Evolutionary conservation across 2,888 invertebrate species (phyloP), one percentile per base, ranked within the genome.

Genomic region (Xanthorhoe designata): DNA sequence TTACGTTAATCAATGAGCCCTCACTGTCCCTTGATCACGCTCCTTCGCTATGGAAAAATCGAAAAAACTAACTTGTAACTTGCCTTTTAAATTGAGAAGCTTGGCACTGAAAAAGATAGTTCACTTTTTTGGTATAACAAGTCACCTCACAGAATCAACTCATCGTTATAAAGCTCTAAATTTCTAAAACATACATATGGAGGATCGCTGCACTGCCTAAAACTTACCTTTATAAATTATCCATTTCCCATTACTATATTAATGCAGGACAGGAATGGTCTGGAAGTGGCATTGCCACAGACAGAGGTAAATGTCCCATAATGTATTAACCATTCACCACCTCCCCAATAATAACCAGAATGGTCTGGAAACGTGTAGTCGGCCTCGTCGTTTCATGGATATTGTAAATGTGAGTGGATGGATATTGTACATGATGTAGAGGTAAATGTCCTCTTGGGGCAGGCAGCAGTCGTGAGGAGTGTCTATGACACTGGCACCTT

Each of bases 301-400:
- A 17, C 49, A 75, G 61, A 75, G 78, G 78, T 80, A 78, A 80
- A 79, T 60, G 78, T 64, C 77, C 81, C 75, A 72, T 17, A 49
- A 29, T 50, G 65, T 66, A 67, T 71, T 60, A 69, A 60, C 60
- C 64, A 69, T 70, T 49, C 55, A 18, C 45, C 62, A 35, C 73
- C 57, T 71, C 55, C 29, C 49, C 64, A 35, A 72, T 61, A 72
- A 73, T 65, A 62, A 56, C 64, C 64, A 64, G 74, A 78, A 75
- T 63, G 66, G 67, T 77, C 78, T 71, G 74, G 73, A 78, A 64
- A 15, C 15, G 47, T 18, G 51, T 18, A 45, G 35, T 42, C 13
- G 13, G 17, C 50, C 17, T 42, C 47, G 9, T 54, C 7, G 49
- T 17, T 24, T 54, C 24, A 45, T 19, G 15, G 45, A 24, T 0